These are phyloP conservation scores for Cynaeus angustus DNA, from an alignment of 2,888 invertebrate genomes.

Conservation along the genomic window DNA sequence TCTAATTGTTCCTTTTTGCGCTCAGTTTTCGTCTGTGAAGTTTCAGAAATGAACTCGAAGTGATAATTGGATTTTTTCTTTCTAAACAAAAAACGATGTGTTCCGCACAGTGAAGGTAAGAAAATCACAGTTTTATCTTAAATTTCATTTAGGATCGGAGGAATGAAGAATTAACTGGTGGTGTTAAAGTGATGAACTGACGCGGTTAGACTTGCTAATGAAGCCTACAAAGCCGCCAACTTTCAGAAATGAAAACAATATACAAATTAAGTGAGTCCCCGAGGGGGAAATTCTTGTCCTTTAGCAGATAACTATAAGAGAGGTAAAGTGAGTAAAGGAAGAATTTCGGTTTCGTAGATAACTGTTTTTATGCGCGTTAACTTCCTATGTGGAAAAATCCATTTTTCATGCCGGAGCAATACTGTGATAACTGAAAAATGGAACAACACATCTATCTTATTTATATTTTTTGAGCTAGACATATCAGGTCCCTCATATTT, in stretches of 20 bases:
- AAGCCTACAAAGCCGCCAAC: slow-evolving; percentile 42
- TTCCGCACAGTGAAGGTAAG: no score
- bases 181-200: slow-evolving; percentile 30
- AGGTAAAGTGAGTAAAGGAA: no score
- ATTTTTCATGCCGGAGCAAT: not conserved
- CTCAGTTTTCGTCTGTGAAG: slow-evolving; percentile 27
- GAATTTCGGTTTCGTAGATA: slow-evolving; percentile 30
- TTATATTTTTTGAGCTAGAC: slow-evolving; percentile 52
- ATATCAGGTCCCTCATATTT: slow-evolving; percentile 55
- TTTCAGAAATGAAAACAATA: slow-evolving; percentile 45
- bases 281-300: slow-evolving; percentile 30
- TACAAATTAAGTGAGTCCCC: slow-evolving; percentile 35
- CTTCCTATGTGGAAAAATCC: slow-evolving; percentile 6
- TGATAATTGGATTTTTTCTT: slow-evolving; percentile 34
- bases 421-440: slow-evolving; percentile 49
- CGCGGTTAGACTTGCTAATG: slow-evolving; percentile 49
- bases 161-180: slow-evolving; percentile 37
- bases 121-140: slow-evolving; percentile 3
- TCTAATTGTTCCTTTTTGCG: slow-evolving; percentile 36
- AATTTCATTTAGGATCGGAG: no score
- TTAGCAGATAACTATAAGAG: no score
- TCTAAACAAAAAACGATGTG: no score
- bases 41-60: slow-evolving; percentile 18
- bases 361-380: no score
- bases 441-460: slow-evolving; percentile 51